These are phyloP conservation scores for Emys orbicularis DNA, from an alignment of 2,797 vertebrate genomes.

Conservation along the genomic window DNA sequence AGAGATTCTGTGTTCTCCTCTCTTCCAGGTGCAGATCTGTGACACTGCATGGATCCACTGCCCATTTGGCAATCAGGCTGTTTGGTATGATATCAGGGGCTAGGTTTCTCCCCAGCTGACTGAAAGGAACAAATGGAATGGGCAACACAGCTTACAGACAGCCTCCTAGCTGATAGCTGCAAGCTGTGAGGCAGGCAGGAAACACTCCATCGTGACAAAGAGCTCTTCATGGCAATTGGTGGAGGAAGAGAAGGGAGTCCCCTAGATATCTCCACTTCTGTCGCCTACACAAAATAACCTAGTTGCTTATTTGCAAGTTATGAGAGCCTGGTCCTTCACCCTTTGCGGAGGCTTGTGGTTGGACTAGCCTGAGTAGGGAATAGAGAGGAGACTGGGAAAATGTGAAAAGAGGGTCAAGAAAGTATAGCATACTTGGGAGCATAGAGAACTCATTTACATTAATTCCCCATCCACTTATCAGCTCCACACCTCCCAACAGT, in stretches of 20 bases:
- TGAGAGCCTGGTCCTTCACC: background rate
- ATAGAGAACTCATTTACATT: background rate
- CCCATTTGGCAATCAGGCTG: background rate
- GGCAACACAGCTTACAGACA: background rate
- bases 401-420: background rate
- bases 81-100: background rate
- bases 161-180: background rate
- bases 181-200: background rate
- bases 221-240: background rate
- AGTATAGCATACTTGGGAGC: background rate
- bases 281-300: background rate
- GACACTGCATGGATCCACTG: background rate
- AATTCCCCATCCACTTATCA: background rate
- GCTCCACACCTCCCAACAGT: too few relatives aligned
- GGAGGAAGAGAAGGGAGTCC: background rate
- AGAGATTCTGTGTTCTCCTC: background rate
- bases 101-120: background rate
- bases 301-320: background rate
- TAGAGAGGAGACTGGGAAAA: background rate
- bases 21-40: background rate
- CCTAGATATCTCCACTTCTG: background rate
- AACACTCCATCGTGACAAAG: background rate
- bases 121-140: background rate
- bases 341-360: background rate
- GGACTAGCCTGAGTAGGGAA: too few relatives aligned